Evolutionary conservation across 2,888 invertebrate species (phyloP), one percentile per base, ranked within the genome.

Genomic region (Hybos culiciformis): DNA sequence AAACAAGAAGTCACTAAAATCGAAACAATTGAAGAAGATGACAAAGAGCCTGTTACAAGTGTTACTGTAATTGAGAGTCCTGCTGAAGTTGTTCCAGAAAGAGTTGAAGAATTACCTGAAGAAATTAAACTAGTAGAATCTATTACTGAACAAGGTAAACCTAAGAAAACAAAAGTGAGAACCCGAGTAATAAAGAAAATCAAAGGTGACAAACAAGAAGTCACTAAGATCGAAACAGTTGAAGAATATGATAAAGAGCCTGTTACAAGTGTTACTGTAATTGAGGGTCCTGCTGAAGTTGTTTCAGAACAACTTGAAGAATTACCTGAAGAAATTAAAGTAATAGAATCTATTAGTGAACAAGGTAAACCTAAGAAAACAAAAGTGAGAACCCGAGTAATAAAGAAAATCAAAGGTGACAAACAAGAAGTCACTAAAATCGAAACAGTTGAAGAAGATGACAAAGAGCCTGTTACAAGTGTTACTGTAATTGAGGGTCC

Each of bases 391-490:
- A 61, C 56, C 37, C 53, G 61, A 19, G 55, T 54, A 12, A 57
- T 61, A 40, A 61, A 55, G 45, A 63, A 60, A 54, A 56, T 54
- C 4, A 61, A 51, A 49, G 67, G 60, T 41, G 46, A 50, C 37
- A 61, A 60, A 54, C 52, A 61, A 37, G 61, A 68, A 50, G 52
- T 61, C n/a, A 66, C 63, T 3, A 59, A 63, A 54, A 61, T 66
- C 38, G 51, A 61, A 15, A 64, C 63, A 5, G 55, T 63, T 20
- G 56, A 56, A 48, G 59, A 63, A 52, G 66, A 63, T 47, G 62
- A 57, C 12, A 55, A 62, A 45, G 51, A 57, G 48, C 66, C 67
- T 11, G 51, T 59, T 47, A 63, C 58, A 4, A 60, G 56, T 1
- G 47, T 54, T 3, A 57, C 56, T 6, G 58, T 66, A 40, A 39